Evolutionary conservation across 2,888 invertebrate species (phyloP).

Genomic region (Phlogophora meticulosa): DNA sequence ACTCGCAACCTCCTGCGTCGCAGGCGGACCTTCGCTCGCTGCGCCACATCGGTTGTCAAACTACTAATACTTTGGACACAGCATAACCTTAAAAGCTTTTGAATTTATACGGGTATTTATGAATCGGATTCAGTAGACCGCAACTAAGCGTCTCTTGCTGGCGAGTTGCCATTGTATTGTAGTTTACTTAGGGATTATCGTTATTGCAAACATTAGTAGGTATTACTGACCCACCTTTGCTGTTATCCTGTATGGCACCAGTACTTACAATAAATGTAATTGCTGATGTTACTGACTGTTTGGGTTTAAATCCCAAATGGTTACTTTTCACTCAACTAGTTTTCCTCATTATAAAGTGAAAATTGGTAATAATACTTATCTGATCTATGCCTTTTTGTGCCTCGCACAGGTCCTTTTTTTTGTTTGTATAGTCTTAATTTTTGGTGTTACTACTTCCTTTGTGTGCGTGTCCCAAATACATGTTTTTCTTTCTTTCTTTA

Average conservation of each 20-base stretch:
- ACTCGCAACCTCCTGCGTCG: no score
- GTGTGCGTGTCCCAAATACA: no score
- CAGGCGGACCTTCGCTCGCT: no score
- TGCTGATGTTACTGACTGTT: background rate
- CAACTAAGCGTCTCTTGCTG: slow-evolving; percentile 25
- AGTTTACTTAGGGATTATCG: slow-evolving; percentile 23
- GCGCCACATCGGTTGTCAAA: no score
- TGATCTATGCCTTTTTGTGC: no score
- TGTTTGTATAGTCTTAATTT: no score
- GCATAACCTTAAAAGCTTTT: slow-evolving; percentile 11
- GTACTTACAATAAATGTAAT: background rate
- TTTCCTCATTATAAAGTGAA: background rate
- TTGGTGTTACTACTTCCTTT: no score
- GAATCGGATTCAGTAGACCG: slow-evolving; percentile 15
- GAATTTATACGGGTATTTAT: slow-evolving; percentile 4
- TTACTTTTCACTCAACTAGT: no score
- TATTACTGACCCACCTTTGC: slow-evolving; percentile 4
- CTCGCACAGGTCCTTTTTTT: no score
- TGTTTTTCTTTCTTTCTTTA: no score
- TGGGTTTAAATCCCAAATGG: background rate
- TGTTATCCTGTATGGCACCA: background rate
- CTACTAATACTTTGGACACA: background rate
- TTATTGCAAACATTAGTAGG: slow-evolving; percentile 27
- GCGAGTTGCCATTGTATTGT: slow-evolving; percentile 35
- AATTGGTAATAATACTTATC: background rate